phyloP scores from a whole-genome alignment of 2,113 vertebrate genomes.

The Pithys albifrons region DNA sequence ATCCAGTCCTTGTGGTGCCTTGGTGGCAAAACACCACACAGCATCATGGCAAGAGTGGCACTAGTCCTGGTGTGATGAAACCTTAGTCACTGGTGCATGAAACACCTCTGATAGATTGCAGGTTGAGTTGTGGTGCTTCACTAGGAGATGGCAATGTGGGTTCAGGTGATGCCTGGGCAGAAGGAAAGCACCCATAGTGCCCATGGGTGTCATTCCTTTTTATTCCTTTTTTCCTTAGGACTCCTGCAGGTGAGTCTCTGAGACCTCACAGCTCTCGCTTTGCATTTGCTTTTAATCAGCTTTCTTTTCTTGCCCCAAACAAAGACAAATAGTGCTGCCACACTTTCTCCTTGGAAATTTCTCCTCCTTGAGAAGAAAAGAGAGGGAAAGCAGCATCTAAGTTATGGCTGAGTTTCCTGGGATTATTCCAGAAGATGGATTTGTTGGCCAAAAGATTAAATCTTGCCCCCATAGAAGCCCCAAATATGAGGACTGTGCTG shows the following conservation, averaged over 20 bases:
- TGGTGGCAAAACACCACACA: background rate
- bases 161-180: background rate
- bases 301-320: background rate
- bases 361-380: background rate
- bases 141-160: accelerated
- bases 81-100: accelerated
- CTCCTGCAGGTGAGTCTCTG: background rate
- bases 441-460: background rate
- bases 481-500: background rate
- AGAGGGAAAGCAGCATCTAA: background rate
- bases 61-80: background rate
- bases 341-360: background rate
- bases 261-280: background rate
- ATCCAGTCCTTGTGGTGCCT: accelerated
- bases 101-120: background rate
- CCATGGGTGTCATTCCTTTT: background rate
- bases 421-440: background rate
- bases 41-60: accelerated
- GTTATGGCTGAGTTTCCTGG: background rate
- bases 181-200: background rate
- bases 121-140: background rate
- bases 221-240: constrained; percentile 13
- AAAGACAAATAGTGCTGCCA: background rate
- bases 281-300: constrained; percentile 44
- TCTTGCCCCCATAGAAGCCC: background rate